Percentiles rank a stretch among this genome's conserved stretches.
These are phyloP conservation scores for Spinus olivaceus DNA, from an alignment of 2,797 vertebrate species.

Conservation along the genomic window DNA sequence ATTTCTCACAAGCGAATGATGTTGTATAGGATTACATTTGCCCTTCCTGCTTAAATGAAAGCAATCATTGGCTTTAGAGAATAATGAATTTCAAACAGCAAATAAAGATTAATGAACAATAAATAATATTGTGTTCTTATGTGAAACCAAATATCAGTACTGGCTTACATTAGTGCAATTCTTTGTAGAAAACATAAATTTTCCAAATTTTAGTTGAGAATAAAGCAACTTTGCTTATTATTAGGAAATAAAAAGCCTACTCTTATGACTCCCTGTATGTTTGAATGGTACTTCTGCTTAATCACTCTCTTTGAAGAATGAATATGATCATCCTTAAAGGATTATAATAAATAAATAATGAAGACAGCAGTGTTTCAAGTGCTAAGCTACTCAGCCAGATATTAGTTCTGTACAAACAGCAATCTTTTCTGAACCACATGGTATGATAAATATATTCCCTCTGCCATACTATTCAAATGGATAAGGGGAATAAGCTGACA, in stretches of 20 bases:
- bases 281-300: neutral
- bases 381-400: neutral
- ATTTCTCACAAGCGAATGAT: neutral
- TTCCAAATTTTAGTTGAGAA: neutral
- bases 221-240: neutral
- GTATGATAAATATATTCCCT: neutral
- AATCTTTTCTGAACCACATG: neutral
- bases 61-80: neutral
- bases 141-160: neutral
- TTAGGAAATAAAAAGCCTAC: neutral
- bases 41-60: neutral
- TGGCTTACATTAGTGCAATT: neutral
- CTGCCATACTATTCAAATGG: neutral
- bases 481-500: neutral
- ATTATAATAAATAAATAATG: neutral
- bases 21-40: neutral
- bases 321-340: neutral
- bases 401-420: neutral
- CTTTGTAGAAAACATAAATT: neutral
- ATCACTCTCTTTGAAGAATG: neutral
- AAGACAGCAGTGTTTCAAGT: neutral
- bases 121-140: neutral
- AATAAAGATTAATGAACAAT: neutral
- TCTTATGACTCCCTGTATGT: neutral
- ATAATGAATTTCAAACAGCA: neutral